Evolutionary conservation across 1,140 invertebrate genomes (phyloP).

Genomic region (Kradibia gibbosae): DNA sequence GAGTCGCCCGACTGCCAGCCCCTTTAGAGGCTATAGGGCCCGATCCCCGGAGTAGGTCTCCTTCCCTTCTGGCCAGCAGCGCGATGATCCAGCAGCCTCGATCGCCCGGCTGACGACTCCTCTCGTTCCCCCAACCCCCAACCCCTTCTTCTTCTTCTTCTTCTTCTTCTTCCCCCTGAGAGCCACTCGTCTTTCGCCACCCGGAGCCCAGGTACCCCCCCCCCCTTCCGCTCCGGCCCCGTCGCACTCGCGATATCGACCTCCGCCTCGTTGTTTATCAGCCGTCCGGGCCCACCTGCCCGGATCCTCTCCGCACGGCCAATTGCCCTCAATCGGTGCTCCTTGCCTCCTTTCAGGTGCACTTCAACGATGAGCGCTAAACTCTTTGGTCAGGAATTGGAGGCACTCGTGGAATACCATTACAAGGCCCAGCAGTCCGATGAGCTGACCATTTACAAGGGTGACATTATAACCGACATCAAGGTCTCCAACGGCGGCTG

Average conservation of each 20-base stretch:
- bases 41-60: too few relatives aligned
- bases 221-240: too few relatives aligned
- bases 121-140: slow-evolving; percentile 47
- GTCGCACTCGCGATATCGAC: too few relatives aligned
- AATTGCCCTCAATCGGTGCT: slow-evolving; percentile 1
- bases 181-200: too few relatives aligned
- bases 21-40: slow-evolving; percentile 48
- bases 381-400: slow-evolving; percentile 65
- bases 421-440: slow-evolving; percentile 86
- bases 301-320: too few relatives aligned
- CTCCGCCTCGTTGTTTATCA: too few relatives aligned
- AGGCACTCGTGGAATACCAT: slow-evolving; percentile 86
- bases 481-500: slow-evolving; percentile 91
- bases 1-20: slow-evolving; percentile 38
- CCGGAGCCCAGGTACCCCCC: too few relatives aligned
- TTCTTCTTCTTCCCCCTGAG: too few relatives aligned
- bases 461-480: slow-evolving; percentile 90
- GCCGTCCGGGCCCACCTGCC: too few relatives aligned
- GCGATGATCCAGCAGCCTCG: slow-evolving; percentile 40
- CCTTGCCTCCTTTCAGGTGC: slow-evolving; percentile 29
- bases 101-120: slow-evolving; percentile 47
- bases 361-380: not conserved
- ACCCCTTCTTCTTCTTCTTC: too few relatives aligned
- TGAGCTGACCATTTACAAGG: slow-evolving; percentile 89
- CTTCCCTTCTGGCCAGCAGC: slow-evolving; percentile 16